Evolutionary conservation across 2,888 invertebrate genomes (phyloP).

Genomic region (Macaria notata): DNA sequence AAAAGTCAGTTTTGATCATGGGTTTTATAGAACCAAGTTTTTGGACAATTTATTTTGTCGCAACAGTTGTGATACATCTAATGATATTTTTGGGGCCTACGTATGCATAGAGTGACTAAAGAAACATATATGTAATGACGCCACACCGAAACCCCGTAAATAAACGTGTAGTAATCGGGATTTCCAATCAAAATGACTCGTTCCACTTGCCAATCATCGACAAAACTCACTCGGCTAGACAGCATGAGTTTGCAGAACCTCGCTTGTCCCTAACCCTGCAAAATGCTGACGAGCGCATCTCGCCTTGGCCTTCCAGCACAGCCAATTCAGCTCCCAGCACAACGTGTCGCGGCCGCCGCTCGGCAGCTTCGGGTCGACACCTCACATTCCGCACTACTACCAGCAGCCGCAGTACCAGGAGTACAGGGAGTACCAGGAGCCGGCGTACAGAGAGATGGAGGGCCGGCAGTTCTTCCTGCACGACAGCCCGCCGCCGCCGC

Average conservation of each 20-base stretch:
- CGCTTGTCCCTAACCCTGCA: constrained; percentile 16
- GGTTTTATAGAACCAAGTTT: too few relatives aligned
- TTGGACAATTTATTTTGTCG: too few relatives aligned
- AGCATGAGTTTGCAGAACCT: constrained; percentile 9
- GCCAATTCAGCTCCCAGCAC: constrained; percentile 80
- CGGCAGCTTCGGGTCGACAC: constrained; percentile 75
- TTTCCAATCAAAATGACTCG: too few relatives aligned
- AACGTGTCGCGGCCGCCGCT: constrained; percentile 73
- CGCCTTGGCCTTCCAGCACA: constrained; percentile 67
- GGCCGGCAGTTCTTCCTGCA: constrained; percentile 87
- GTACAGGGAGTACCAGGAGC: constrained; percentile 56
- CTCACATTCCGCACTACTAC: constrained; percentile 67
- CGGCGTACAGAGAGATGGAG: constrained; percentile 48
- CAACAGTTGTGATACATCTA: too few relatives aligned
- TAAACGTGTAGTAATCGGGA: too few relatives aligned
- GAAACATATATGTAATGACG: neutral
- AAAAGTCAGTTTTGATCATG: too few relatives aligned
- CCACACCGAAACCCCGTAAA: too few relatives aligned
- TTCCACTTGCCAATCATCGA: too few relatives aligned
- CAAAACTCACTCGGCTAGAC: too few relatives aligned
- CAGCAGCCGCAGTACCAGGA: constrained; percentile 47
- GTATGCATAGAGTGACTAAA: neutral
- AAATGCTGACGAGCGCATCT: constrained; percentile 34
- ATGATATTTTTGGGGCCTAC: too few relatives aligned
- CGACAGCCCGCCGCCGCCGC: constrained; percentile 82